Base-by-base conservation (phyloP, 2,888 invertebrate species). In the Lissonota sp. region DNA sequence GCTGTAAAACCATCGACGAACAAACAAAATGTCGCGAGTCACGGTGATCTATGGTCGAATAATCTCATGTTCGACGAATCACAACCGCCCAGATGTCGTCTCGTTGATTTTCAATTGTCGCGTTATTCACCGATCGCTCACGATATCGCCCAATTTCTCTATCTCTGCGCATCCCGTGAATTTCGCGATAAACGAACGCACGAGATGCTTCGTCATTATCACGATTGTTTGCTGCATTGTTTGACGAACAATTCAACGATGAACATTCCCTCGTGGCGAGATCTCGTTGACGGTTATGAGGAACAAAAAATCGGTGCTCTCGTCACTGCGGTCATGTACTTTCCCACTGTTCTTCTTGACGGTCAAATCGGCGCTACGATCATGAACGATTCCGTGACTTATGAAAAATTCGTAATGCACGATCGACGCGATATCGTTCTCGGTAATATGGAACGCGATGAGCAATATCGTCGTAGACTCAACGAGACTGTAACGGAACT, bases 21-120 rank as follows among this genome's bases (percentile, higher is more conserved):
- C 46, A 89, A 75, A 89, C 80, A 93, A 64, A 94, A 94, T 80
- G 95, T 94, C 0, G 88, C 95, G 5, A 94, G 94, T 46, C 95
- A 95, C 86, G 93, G 94, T 4, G 95, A 95, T 91, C 90, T 95
- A 5, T 95, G 95, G 95, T 93, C 94, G 57, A 95, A 95, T 85
- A 95, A 95, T 86, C 88, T 95, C 6, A 93, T 95, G 92, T 95
- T 95, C 72, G 89, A 91, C 14, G 86, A 92, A 42, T 91, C 92
- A 0, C 88, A 88, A 44, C 94, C 95, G 0, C 92, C 94, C 1
- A 93, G 94, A 40, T 95, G 95, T 84, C 88, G 95, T 44, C 88
- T 96, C 7, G 94, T 97, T 1, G 96, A 96, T 90, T 96, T 95
- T 87, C 96, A 96, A 91, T 93, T 96, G 66, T 92, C 94, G 0